Conservation (phyloP, 2,888 invertebrate genomes). For the Sympetrum striolatum region DNA sequence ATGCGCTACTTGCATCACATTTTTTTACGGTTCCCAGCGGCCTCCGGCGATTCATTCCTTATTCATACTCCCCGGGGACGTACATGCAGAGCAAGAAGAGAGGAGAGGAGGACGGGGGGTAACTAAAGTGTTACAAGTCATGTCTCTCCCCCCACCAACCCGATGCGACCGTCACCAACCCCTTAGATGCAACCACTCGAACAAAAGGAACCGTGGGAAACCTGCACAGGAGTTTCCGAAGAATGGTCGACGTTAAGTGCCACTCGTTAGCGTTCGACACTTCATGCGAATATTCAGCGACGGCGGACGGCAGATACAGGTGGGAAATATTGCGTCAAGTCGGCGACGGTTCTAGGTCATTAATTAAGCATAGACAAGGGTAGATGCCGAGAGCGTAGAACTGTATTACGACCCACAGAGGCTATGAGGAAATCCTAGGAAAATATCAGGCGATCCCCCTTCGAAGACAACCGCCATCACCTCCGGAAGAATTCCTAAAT, state of each 20-base stretch:
- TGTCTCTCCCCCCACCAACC: neutral
- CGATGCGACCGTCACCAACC: neutral
- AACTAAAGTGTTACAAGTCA: neutral
- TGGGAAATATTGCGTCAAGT: neutral
- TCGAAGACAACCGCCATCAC: no score
- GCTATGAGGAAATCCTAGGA: no score
- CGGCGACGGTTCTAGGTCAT: neutral
- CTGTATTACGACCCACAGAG: no score
- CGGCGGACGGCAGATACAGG: neutral
- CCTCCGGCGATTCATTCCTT: neutral
- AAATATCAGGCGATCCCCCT: no score
- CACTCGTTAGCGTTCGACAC: neutral
- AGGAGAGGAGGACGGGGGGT: neutral
- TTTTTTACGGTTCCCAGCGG: neutral
- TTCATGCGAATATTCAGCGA: neutral
- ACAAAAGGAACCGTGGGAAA: neutral
- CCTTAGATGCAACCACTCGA: neutral
- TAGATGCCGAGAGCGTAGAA: no score
- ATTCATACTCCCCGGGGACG: neutral
- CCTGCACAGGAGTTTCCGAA: neutral
- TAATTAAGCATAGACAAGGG: neutral
- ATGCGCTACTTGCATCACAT: neutral
- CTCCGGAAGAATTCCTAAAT: no score
- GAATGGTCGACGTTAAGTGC: neutral
- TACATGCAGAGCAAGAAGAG: neutral